phyloP scores from a whole-genome alignment of 2,113 vertebrate species.

The Ammodramus savannarum region DNA sequence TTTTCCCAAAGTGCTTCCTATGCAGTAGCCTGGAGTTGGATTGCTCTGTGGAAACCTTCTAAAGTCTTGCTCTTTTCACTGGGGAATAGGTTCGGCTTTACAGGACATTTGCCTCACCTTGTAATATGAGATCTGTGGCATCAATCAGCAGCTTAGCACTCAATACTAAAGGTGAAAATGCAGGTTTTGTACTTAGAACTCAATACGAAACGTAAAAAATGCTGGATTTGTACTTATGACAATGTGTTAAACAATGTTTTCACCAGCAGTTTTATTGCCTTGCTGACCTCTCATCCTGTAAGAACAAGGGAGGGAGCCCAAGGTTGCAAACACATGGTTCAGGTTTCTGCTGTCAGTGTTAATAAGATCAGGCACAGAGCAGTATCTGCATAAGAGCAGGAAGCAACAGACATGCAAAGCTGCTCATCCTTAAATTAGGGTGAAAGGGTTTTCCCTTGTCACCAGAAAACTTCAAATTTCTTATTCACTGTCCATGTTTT shows the following conservation, averaged over 20 bases:
- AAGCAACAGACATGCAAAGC: not conserved
- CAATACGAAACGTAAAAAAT: not conserved
- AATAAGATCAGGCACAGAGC: not conserved
- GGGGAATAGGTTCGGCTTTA: not conserved
- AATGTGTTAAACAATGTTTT: not conserved
- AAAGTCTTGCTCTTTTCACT: not conserved
- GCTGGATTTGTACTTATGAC: not conserved
- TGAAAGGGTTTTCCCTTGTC: not conserved
- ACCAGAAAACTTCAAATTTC: not conserved
- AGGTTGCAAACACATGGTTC: not conserved
- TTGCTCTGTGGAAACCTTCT: not conserved
- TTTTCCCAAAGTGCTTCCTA: not conserved
- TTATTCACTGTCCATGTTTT: not conserved
- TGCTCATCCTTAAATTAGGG: not conserved
- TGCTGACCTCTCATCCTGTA: not conserved
- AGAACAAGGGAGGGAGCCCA: not conserved
- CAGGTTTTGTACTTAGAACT: not conserved
- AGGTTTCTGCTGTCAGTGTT: not conserved
- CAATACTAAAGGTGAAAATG: not conserved
- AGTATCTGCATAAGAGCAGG: not conserved
- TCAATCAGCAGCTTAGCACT: not conserved
- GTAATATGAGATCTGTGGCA: not conserved
- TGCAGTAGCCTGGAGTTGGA: not conserved
- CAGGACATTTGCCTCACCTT: not conserved
- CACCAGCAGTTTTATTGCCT: not conserved